Percentiles rank a stretch among this genome's conserved stretches.
These are phyloP conservation scores for Orthonevra nobilis DNA, from an alignment of 2,888 invertebrate species.

Conservation along the genomic window DNA sequence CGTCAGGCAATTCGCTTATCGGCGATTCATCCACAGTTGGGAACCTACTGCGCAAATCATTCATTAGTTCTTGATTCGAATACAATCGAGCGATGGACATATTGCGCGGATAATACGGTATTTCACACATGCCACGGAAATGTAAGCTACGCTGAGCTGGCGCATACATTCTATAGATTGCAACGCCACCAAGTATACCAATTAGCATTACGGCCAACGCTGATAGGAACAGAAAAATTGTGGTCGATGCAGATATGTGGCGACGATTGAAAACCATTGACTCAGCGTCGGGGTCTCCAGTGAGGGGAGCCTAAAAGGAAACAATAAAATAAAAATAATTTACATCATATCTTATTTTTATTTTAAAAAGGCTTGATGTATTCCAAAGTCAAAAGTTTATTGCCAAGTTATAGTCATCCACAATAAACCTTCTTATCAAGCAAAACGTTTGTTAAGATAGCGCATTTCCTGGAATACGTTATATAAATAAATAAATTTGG, in stretches of 20 bases:
- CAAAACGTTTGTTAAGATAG: no score
- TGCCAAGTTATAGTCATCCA: no score
- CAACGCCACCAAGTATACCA: conserved; percentile 86
- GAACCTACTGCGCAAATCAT: conserved; percentile 74
- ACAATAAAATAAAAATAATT: conserved; percentile 12
- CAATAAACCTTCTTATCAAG: no score
- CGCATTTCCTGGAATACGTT: no score
- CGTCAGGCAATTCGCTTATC: conserved; percentile 72
- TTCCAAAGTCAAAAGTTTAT: no score
- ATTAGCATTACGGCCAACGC: conserved; percentile 86
- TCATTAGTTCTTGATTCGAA: conserved; percentile 74
- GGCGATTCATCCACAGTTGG: conserved; percentile 70
- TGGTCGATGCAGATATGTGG: conserved; percentile 83
- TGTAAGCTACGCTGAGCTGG: conserved; percentile 81
- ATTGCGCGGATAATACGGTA: conserved; percentile 78
- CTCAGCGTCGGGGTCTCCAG: conserved; percentile 80
- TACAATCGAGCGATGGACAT: conserved; percentile 75
- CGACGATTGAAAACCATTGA: conserved; percentile 79
- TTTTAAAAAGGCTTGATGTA: not conserved
- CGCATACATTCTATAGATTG: conserved; percentile 88
- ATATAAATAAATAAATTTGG: no score
- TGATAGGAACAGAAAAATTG: conserved; percentile 85
- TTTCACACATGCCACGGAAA: conserved; percentile 78
- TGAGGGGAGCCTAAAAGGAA: conserved; percentile 75
- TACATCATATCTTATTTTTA: not conserved